Evolutionary conservation across 2,888 invertebrate species (phyloP), one percentile per base, ranked within the genome.

Genomic region (Sesia apiformis): DNA sequence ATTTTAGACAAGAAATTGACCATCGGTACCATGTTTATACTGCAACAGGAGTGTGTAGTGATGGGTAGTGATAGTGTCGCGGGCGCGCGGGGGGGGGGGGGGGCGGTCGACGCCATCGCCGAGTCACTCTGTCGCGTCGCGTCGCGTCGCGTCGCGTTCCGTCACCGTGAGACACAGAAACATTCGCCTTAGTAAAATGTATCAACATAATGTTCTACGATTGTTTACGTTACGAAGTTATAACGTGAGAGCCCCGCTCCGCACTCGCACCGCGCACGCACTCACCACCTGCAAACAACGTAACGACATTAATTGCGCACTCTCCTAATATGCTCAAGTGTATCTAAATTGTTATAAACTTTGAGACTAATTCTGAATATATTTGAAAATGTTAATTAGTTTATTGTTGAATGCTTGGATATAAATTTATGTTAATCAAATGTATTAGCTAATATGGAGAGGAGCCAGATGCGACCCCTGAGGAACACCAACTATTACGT

Each of bases 141-240:
- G 68, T 67, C 64, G 67, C 69, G 60, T 54, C 60, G 67, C 67
- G 8, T 8, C 46, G 8, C 23, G 46, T 46, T 46, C 50, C 62
- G 72, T 71, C 79, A 72, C 76, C 65, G 70, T 70, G 75, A 78
- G 78, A 79, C 87, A 84, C 84, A 79, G 77, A 74, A 80, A 83
- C 77, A 72, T 77, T 79, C 80, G 85, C 81, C 82, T 82, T 78
- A 81, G 79, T 85, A 84, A 76, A 8, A 84, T 78, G 81, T 84
- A 82, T 78, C 83, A 88, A 87, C 87, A 83, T 80, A 88, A 84
- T 85, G 87, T 87, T 81, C 85, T 84, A 85, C 84, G 69, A 71
- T 77, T 72, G 69, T 69, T 71, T 69, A 67, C 68, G 69, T 72
- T 69, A 72, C 68, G 67, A 64, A 67, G 70, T 69, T 64, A 64